Evolutionary conservation across 2,113 vertebrate species (phyloP).

Genomic region (Pseudolaguvia tuberculata): DNA sequence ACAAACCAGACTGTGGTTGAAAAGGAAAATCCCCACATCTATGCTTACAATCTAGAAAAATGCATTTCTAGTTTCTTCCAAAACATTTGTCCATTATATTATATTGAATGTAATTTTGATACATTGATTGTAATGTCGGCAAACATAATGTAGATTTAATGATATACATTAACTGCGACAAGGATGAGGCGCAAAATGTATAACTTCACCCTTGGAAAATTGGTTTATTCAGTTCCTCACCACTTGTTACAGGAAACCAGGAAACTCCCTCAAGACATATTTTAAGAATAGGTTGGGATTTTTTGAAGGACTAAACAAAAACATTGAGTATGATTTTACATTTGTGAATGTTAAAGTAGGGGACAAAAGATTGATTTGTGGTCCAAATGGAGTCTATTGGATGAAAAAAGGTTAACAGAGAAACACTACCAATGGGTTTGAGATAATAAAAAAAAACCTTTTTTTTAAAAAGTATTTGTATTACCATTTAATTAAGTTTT

Average conservation of each 20-base stretch:
- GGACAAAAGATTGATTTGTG: slow-evolving; percentile 43
- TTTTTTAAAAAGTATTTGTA: too few species aligned
- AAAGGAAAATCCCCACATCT: too few species aligned
- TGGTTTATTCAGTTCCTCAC: background rate
- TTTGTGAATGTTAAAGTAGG: slow-evolving; percentile 52
- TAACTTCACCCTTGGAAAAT: slow-evolving; percentile 18
- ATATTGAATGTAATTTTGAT: background rate
- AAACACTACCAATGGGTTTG: slow-evolving; percentile 39
- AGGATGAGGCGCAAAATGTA: background rate
- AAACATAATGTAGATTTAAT: background rate
- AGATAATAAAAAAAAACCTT: slow-evolving; percentile 46
- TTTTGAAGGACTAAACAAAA: slow-evolving; percentile 57
- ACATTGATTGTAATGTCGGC: too few species aligned
- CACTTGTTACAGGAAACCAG: slow-evolving; percentile 53
- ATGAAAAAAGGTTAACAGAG: slow-evolving; percentile 17
- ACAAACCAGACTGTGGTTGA: too few species aligned
- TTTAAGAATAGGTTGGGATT: slow-evolving; percentile 59
- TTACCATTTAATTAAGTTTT: slow-evolving; percentile 56
- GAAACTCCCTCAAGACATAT: slow-evolving; percentile 58
- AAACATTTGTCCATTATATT: background rate
- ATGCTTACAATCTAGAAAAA: too few species aligned
- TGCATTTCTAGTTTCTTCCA: too few species aligned
- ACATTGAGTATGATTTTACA: slow-evolving; percentile 56
- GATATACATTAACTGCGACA: too few species aligned
- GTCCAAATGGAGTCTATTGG: slow-evolving; percentile 42